Evolutionary conservation across 1,140 invertebrate genomes (phyloP).

Genomic region (Oedothorax gibbosus): DNA sequence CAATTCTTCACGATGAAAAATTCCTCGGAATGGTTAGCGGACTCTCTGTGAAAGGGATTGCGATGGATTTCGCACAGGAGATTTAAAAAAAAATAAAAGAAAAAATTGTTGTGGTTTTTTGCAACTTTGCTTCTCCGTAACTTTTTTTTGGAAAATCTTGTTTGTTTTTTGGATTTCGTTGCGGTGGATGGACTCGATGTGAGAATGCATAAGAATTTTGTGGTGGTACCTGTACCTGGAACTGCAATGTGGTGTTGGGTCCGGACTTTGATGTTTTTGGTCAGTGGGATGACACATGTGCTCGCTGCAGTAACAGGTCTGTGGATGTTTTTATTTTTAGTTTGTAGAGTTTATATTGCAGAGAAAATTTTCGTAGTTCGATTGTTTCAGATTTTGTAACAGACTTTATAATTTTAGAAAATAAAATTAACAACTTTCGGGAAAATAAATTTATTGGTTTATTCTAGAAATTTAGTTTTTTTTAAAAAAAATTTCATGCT

Average conservation of each 20-base stretch:
- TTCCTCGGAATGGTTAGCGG: no score
- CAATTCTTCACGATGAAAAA: no score
- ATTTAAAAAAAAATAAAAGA: no score
- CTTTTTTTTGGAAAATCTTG: neutral
- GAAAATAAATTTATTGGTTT: neutral
- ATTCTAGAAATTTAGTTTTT: neutral
- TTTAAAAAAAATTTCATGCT: neutral
- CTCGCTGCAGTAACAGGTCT: conserved; percentile 37
- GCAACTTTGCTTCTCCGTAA: no score
- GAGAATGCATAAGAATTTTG: neutral
- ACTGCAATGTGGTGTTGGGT: conserved; percentile 34
- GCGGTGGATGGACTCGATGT: neutral
- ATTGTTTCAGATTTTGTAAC: neutral
- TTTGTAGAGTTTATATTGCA: neutral
- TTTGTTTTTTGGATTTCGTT: neutral
- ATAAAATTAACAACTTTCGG: neutral
- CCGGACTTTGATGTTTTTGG: conserved; percentile 5
- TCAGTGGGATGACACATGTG: conserved; percentile 23
- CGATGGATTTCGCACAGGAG: no score
- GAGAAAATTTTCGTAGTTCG: neutral
- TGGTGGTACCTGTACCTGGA: conserved; percentile 11
- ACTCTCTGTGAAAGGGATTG: no score
- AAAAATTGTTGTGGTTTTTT: no score
- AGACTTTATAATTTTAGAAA: neutral
- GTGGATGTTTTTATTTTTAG: neutral